Evolutionary conservation across 2,888 invertebrate species (phyloP).

Genomic region (Andrena flavipes): DNA sequence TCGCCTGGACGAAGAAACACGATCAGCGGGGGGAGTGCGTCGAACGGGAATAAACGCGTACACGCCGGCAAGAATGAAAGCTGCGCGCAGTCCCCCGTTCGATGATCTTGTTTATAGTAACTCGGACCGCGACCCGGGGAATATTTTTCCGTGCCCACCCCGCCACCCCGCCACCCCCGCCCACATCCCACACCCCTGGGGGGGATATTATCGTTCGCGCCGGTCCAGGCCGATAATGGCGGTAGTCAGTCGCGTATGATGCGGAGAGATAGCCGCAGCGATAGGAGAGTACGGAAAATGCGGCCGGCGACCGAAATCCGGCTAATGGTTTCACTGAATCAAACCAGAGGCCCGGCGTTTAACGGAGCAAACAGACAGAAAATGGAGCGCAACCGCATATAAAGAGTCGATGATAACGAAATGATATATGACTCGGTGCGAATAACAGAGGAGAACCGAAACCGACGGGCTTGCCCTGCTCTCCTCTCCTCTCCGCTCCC

Average conservation of each 20-base stretch:
- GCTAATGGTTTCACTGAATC: constrained; percentile 83
- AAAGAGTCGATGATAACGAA: constrained; percentile 85
- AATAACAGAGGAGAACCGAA: constrained; percentile 77
- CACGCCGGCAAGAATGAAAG: constrained; percentile 10
- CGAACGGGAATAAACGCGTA: constrained; percentile 8
- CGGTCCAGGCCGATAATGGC: constrained; percentile 69
- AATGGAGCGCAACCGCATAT: constrained; percentile 85
- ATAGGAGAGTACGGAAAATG: constrained; percentile 72
- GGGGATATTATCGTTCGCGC: constrained; percentile 67
- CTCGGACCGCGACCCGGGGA: constrained; percentile 39
- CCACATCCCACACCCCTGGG: background rate
- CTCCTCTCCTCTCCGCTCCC: constrained; percentile 15
- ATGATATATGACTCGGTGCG: constrained; percentile 84
- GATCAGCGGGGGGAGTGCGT: background rate
- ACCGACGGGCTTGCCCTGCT: constrained; percentile 53
- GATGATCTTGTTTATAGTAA: constrained; percentile 66
- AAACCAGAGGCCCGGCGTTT: constrained; percentile 77
- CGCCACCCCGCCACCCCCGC: too few species aligned
- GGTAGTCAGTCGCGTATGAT: constrained; percentile 73
- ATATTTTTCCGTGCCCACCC: constrained; percentile 62
- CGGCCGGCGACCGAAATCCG: constrained; percentile 79
- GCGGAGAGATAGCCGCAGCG: constrained; percentile 67
- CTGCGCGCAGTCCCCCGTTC: constrained; percentile 26
- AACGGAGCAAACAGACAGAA: constrained; percentile 85
- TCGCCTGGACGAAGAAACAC: constrained; percentile 23